Base-by-base conservation (phyloP, 2,797 vertebrate genomes). In the Petrocephalus sullivani region DNA sequence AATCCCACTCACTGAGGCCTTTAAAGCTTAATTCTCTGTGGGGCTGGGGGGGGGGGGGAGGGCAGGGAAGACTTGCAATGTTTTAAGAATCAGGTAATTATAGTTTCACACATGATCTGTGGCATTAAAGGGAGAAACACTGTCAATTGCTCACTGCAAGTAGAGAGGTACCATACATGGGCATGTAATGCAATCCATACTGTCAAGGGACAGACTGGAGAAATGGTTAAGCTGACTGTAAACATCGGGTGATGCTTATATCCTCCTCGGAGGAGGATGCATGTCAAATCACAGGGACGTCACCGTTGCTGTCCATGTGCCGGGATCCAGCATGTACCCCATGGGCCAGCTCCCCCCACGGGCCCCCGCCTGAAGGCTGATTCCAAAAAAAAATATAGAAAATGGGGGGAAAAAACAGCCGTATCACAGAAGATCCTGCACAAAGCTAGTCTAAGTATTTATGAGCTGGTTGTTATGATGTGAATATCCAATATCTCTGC, bases 401-500 rank as follows among this genome's bases (percentile, higher is more conserved):
- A 28, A 28, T 28, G 28, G 28, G 28, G 14, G 67, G 4, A 0
- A 75, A 75, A 41, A 75, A 33, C 67, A 78, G 41, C 71, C 14
- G 19, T 78, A 46, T 46, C 71, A 37, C 37, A 7, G 46, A 46
- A 46, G 19, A 78, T 46, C 71, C 41, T 78, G 41, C 37, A 41
- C 37, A 4, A 41, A 41, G 37, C 33, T 19, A 5, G 37, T 67
- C 28, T 67, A 37, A 71, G 64, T 71, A 71, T 71, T 71, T 71
- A 71, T 71, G 23, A 71, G 23, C 28, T 37, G 64, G 12, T 71
- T 78, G 71, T 46, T 46, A 46, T 78, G 33, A 78, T 78, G 71
- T 78, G 71, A 78, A 78, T 46, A 9, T 46, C 37, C 71, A 78
- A 78, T 54, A 78, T 83, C 81, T 83, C n/a, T 83, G n/a, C 49